phyloP scores from a whole-genome alignment of 2,113 vertebrate genomes.

The Poecile atricapillus region DNA sequence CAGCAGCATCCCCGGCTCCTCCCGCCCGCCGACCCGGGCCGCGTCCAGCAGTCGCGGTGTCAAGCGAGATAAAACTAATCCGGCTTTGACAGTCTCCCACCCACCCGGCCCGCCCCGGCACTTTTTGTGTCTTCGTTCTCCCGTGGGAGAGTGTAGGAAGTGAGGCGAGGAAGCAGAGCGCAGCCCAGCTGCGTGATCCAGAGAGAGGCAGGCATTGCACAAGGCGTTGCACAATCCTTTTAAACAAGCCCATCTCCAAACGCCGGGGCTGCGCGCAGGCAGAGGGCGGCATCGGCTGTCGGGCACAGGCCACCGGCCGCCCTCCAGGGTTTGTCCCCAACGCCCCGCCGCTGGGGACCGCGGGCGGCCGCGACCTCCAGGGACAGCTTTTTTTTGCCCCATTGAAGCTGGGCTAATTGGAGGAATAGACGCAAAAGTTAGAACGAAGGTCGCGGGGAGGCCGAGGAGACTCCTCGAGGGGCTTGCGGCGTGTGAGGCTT shows the following conservation, averaged over 20 bases:
- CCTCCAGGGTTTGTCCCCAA: background rate
- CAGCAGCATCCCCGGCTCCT: background rate
- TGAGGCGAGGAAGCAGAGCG: background rate
- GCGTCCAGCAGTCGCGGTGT: background rate
- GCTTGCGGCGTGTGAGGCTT: background rate
- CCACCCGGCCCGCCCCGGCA: background rate
- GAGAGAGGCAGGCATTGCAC: background rate
- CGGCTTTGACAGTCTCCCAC: background rate
- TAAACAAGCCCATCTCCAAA: background rate
- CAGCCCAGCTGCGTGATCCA: background rate
- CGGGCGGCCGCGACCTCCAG: too few species aligned
- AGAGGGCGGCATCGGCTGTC: conserved; percentile 16
- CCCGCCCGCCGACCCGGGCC: background rate
- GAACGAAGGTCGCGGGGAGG: background rate
- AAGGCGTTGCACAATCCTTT: conserved; percentile 1
- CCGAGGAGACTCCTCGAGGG: background rate
- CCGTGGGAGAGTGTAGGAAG: background rate
- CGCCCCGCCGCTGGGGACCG: background rate
- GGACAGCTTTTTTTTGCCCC: background rate
- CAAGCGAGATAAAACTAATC: background rate
- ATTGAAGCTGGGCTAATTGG: background rate
- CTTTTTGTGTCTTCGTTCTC: background rate
- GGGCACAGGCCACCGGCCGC: background rate
- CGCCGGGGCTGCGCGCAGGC: background rate
- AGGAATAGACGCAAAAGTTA: background rate